A percentile compares a stretch with the other conserved stretches of the same genome.
phyloP scores from a whole-genome alignment of 2,113 vertebrate genomes.

The Corythaixoides concolor region DNA sequence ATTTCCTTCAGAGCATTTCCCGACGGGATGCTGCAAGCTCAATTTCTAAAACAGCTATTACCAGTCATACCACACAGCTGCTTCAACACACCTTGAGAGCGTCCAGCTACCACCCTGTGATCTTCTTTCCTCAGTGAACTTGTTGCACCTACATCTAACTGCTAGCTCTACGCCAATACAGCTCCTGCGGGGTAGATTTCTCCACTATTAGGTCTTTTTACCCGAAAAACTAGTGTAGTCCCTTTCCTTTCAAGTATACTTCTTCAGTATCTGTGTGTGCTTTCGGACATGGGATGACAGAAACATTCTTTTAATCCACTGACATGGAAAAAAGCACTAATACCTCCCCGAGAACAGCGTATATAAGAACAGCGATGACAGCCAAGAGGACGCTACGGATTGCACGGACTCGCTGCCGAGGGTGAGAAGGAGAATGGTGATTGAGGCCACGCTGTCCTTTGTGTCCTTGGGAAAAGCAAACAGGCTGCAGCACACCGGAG shows the following conservation, averaged over 20 bases:
- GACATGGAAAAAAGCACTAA: neutral
- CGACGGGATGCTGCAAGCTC: fast-evolving
- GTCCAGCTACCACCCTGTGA: neutral
- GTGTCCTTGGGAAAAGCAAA: constrained; percentile 18
- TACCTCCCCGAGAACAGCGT: neutral
- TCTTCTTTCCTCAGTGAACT: neutral
- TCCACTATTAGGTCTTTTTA: neutral
- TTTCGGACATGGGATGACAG: neutral
- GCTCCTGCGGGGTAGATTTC: neutral
- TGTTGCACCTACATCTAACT: neutral
- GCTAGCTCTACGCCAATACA: neutral
- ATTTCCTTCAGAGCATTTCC: neutral
- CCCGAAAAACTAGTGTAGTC: neutral
- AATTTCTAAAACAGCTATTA: neutral
- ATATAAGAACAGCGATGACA: fast-evolving
- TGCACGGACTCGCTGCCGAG: neutral
- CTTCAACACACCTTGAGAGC: neutral
- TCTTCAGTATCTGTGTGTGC: neutral
- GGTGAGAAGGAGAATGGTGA: neutral
- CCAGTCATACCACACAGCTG: neutral
- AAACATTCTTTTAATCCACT: neutral
- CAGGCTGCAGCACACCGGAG: neutral
- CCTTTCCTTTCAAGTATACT: neutral
- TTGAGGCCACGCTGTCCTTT: neutral
- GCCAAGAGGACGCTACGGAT: neutral